These are phyloP conservation scores for Helicoverpa assulta DNA, from an alignment of 2,888 invertebrate genomes.

Conservation along the genomic window DNA sequence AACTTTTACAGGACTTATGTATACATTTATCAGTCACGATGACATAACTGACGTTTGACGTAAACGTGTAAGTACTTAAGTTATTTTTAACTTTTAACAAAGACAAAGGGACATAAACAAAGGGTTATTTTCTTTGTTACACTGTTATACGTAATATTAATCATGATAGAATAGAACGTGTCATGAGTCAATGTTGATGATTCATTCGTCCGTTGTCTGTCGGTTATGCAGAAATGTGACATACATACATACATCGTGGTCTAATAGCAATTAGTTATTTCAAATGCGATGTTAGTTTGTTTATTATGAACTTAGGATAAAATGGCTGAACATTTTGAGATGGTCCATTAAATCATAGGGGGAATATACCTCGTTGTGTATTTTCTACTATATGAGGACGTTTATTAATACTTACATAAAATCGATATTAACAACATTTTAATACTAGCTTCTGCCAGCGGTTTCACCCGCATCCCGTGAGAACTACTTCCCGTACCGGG, in stretches of 20 bases:
- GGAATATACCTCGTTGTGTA: too few relatives aligned
- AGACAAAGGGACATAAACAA: slow-evolving; percentile 19
- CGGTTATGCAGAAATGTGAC: slow-evolving; percentile 1
- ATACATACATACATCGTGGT: neutral
- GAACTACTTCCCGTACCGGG: too few relatives aligned
- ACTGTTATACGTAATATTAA: slow-evolving; percentile 23
- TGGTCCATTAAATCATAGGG: too few relatives aligned
- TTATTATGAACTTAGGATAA: too few relatives aligned
- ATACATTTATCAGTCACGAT: neutral
- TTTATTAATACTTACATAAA: too few relatives aligned
- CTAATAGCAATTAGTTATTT: too few relatives aligned
- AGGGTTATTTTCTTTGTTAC: slow-evolving; percentile 51
- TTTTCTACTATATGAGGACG: too few relatives aligned
- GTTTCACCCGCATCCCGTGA: too few relatives aligned
- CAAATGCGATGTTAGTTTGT: too few relatives aligned
- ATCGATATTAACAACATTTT: too few relatives aligned
- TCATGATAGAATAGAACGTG: slow-evolving; percentile 26
- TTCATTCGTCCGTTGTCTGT: neutral
- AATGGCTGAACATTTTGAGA: too few relatives aligned
- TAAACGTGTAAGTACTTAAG: neutral
- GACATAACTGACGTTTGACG: neutral
- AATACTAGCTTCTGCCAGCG: too few relatives aligned
- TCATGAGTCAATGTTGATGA: slow-evolving; percentile 31
- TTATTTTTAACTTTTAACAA: neutral
- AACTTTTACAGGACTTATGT: neutral